Evolutionary conservation across 2,113 vertebrate species (phyloP).

Genomic region (Bagarius yarrelli): DNA sequence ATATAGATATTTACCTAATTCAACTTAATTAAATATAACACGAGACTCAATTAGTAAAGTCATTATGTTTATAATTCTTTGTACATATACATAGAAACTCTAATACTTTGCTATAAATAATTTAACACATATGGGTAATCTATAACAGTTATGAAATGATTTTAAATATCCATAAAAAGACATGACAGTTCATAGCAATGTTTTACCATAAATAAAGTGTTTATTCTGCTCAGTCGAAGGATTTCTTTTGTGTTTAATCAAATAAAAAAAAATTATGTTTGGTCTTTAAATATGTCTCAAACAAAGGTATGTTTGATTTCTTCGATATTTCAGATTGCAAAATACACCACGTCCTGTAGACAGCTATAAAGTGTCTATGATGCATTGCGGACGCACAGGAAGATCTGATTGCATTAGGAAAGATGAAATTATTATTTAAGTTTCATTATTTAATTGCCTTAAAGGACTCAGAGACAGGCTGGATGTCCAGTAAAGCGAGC

Average conservation of each 20-base stretch:
- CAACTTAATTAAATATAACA: slow-evolving; percentile 81
- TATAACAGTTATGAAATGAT: too few species aligned
- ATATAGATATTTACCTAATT: too few species aligned
- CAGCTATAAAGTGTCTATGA: not conserved
- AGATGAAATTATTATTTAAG: slow-evolving; percentile 79
- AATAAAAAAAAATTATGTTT: slow-evolving; percentile 52
- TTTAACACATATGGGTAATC: slow-evolving; percentile 15
- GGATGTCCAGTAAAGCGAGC: slow-evolving; percentile 39
- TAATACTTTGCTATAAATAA: slow-evolving; percentile 64
- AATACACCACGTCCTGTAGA: not conserved
- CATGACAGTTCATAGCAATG: not conserved
- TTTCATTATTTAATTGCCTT: slow-evolving; percentile 78
- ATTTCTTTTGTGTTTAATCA: too few species aligned
- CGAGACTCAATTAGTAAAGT: slow-evolving; percentile 78
- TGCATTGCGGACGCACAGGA: slow-evolving; percentile 24
- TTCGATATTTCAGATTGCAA: not conserved
- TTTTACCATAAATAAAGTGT: too few species aligned
- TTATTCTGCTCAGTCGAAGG: too few species aligned
- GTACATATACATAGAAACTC: not conserved
- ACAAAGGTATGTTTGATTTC: not conserved
- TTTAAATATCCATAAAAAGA: not conserved
- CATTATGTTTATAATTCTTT: slow-evolving; percentile 55
- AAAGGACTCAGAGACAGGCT: slow-evolving; percentile 75
- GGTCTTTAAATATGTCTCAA: not conserved
- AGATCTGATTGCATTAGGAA: slow-evolving; percentile 78